Base-by-base conservation (phyloP, 37 sponge, comb jelly and placozoan species). In the Cliona cf. orientalis region DNA sequence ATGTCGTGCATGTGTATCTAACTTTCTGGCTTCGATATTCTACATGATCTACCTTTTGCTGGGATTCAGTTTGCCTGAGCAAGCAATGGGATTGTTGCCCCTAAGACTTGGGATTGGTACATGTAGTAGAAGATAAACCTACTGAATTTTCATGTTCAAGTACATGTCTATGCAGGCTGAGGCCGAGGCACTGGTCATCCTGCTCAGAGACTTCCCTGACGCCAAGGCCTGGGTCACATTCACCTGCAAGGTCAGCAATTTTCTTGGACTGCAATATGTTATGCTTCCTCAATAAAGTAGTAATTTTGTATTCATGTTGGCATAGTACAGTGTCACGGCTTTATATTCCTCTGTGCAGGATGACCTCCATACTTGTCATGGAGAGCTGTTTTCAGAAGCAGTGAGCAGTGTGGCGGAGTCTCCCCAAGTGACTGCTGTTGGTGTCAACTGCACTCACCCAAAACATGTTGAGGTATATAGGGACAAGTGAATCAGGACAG, bases 391-490 rank as follows among this genome's bases (percentile, higher is more conserved):
- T 72, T 66, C 87, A 7, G 77, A 85, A 0, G 90, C 86, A 4
- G 80, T 85, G 41, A 53, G 26, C 5, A 37, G 44, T 58, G 55
- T 88, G 55, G 66, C 67, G 36, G 32, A 59, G n/a, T 78, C 58
- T 75, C 68, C 79, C 12, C 90, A 88, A 39, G 63, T 95, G 3
- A 58, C 86, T 0, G 92, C 83, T 3, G 86, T 95, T 53, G 96
- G 96, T 19, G 58, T 91, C 21, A 95, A 95, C 90, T 95, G 96
- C 43, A 66, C 92, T 1, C 45, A 89, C 23, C 96, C 96, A 33
- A 12, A 37, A n/a, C n/a, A 71, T 71, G 23, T 9, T 32, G 61
- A n/a, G 29, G 28, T 62, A 62, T n/a, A 62, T 9, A 26, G 29
- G 55, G 11, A 49, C n/a, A n/a, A n/a, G n/a, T n/a, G n/a, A n/a